phyloP scores from a whole-genome alignment of 64 coral and sea anemone species.

The Catalaphyllia jardinei region DNA sequence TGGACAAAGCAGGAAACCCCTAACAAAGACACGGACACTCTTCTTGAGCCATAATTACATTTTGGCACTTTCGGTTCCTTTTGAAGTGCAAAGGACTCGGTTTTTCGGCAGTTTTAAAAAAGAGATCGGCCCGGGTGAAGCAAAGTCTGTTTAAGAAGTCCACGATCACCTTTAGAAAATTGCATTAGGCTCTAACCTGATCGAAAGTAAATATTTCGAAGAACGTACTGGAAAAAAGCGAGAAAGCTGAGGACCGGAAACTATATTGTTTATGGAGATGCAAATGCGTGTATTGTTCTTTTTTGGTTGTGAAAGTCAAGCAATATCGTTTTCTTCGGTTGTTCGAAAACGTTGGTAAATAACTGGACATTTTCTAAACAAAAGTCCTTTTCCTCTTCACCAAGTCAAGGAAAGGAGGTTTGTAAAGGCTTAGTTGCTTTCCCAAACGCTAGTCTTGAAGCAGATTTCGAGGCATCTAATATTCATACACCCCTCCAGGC shows the following conservation, averaged over 20 bases:
- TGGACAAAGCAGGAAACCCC: slow-evolving; percentile 51
- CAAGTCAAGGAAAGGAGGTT: not conserved
- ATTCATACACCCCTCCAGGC: slow-evolving; percentile 22
- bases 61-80: slow-evolving; percentile 43
- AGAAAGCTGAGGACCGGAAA: slow-evolving; percentile 44
- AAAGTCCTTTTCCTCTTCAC: not conserved
- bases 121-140: not conserved
- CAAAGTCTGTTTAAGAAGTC: slow-evolving; percentile 20
- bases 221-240: slow-evolving; percentile 36
- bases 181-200: not conserved
- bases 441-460: not conserved
- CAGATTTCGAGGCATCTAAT: not conserved
- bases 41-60: slow-evolving; percentile 32
- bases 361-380: not conserved
- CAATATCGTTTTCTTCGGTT: slow-evolving; percentile 37
- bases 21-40: slow-evolving; percentile 36
- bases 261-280: slow-evolving; percentile 56
- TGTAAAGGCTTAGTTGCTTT: not conserved
- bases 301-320: slow-evolving; percentile 19
- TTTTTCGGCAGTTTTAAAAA: not conserved
- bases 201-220: slow-evolving; percentile 23
- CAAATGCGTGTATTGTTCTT: slow-evolving; percentile 47
- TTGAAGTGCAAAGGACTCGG: slow-evolving; percentile 26
- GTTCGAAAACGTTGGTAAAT: slow-evolving; percentile 19
- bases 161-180: slow-evolving; percentile 12